Evolutionary conservation across 2,113 vertebrate species (phyloP), one percentile per base, ranked within the genome.

Genomic region (Gnathochromis pfefferi): DNA sequence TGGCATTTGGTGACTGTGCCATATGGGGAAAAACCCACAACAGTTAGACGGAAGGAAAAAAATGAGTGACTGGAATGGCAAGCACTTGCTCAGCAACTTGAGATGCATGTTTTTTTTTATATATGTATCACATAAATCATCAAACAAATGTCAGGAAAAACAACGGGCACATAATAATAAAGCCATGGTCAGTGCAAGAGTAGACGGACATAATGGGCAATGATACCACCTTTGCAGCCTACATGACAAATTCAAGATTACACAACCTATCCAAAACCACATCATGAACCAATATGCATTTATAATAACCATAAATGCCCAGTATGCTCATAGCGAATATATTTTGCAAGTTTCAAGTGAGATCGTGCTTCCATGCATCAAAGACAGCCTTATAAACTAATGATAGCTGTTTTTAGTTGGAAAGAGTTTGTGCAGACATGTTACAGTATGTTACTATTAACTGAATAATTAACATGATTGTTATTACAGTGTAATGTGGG

Each of bases 1-100:
- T 85, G 80, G 85, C 93, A 94, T 88, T 87, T 93, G 93, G 75
- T 88, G 87, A 81, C 7, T 35, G 33, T 9, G 79, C 38, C 54
- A 26, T 63, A 57, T 54, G 65, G 54, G 83, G 68, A 19, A 57
- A 83, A 87, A 80, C 81, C 83, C 82, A 85, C 82, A 83, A 73
- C 65, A 63, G 58, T 63, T 79, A 80, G 75, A 88, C n/a, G 7
- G 26, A 14, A 17, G 65, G 49, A 68, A 68, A 35, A 65, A 63
- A 65, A 65, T 1, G 89, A 83, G 89, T 91, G 28, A 54, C 13
- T 60, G 91, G 94, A 94, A 93, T 91, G 92, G 78, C 91, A 93
- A 35, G 58, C 58, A 45, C 53, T 63, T 73, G 81, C 9, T 90
- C 78, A 80, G 54, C 35, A 80, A 60, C 45, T 57, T 63, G 28